Evolutionary conservation across 2,113 vertebrate genomes (phyloP).

Genomic region (Octodon degus): DNA sequence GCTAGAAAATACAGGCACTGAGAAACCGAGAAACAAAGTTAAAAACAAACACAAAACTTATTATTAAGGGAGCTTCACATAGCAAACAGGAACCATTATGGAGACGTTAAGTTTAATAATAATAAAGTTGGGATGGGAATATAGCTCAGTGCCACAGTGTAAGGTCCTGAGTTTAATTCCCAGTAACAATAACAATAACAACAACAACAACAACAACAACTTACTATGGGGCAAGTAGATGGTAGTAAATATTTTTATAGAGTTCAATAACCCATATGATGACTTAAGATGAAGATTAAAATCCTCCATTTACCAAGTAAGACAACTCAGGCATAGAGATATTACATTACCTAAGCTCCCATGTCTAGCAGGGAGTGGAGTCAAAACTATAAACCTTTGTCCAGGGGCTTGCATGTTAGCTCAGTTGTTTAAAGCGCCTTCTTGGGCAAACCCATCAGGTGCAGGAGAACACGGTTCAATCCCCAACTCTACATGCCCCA

Average conservation of each 20-base stretch:
- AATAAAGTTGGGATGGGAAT: neutral
- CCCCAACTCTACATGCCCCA: no score
- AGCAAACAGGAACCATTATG: neutral
- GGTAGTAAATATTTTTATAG: neutral
- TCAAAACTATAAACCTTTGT: neutral
- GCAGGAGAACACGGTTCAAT: no score
- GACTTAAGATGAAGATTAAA: neutral
- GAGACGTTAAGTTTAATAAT: neutral
- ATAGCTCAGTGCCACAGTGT: no score
- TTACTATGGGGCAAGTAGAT: neutral
- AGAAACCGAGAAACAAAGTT: neutral
- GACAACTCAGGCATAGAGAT: neutral
- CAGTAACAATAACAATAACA: no score
- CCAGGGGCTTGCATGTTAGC: no score
- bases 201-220: neutral
- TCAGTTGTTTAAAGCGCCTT: no score
- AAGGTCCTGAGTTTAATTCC: no score
- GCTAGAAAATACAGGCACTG: neutral
- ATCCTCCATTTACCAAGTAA: neutral
- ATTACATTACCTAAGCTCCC: neutral
- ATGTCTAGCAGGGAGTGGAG: neutral
- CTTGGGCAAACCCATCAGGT: no score
- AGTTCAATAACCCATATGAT: neutral
- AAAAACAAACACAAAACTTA: neutral
- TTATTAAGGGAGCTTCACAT: neutral